These are phyloP conservation scores for Eumacrocentrus americanus DNA, from an alignment of 2,888 invertebrate species.

Conservation along the genomic window DNA sequence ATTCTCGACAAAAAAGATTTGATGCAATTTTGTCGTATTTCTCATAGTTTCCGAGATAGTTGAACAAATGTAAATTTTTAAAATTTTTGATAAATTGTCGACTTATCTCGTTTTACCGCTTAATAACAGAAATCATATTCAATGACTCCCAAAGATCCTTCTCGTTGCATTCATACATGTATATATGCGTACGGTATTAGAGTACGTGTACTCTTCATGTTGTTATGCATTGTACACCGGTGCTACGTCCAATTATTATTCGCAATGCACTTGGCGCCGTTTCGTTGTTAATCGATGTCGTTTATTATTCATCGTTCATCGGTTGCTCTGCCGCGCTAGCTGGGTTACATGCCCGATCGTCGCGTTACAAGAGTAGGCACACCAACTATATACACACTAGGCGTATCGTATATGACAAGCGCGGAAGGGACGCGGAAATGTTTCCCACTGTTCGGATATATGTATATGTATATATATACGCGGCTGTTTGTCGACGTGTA, in stretches of 20 bases:
- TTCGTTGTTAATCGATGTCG: slow-evolving; percentile 50
- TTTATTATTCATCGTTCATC: slow-evolving; percentile 57
- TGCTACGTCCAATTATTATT: slow-evolving; percentile 47
- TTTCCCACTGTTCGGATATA: slow-evolving; percentile 8
- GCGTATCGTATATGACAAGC: not conserved
- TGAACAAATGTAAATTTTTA: too few relatives aligned
- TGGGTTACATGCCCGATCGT: slow-evolving; percentile 25
- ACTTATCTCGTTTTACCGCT: too few relatives aligned
- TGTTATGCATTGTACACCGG: slow-evolving; percentile 12
- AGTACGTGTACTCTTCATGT: slow-evolving; percentile 8
- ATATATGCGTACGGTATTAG: not conserved
- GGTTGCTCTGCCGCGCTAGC: slow-evolving; percentile 28
- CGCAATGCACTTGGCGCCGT: slow-evolving; percentile 47
- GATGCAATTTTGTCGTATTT: too few relatives aligned
- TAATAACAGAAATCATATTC: too few relatives aligned
- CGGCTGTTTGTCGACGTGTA: slow-evolving; percentile 24
- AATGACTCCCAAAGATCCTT: not conserved
- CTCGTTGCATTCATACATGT: not conserved
- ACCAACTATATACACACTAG: slow-evolving; percentile 1
- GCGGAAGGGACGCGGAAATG: slow-evolving; percentile 6
- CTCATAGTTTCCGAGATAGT: too few relatives aligned
- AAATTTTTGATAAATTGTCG: too few relatives aligned
- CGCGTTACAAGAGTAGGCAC: slow-evolving; percentile 38
- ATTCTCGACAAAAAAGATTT: too few relatives aligned
- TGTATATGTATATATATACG: not conserved